Base-by-base conservation (phyloP, 2,113 vertebrate genomes). In the Bucco capensis region DNA sequence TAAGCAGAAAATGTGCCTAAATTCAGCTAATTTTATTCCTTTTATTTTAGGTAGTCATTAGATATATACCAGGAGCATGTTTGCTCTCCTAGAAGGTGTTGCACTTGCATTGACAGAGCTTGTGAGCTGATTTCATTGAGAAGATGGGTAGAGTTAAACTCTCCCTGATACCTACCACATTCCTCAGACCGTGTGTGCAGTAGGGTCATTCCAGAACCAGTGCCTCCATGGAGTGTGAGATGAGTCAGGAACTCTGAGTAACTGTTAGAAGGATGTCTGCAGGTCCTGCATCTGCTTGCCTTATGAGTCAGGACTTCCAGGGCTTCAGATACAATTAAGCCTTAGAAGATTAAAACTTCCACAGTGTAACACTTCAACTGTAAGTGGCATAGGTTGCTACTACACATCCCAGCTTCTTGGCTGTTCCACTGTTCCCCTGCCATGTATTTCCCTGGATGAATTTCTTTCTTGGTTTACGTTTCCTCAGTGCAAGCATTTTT, bases 101-200 rank as follows among this genome's bases (percentile, higher is more conserved):
- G 64, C 38, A 42, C 14, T 61, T 85, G 31, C 0, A 0, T 40
- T 91, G 76, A 30, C 70, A 69, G 60, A 78, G 33, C 65, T 37
- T 13, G 2, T 72, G 70, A 86, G 76, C 57, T 23, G 51, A 71
- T 75, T 84, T 78, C 18, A 30, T 53, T 30, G 66, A 66, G 76
- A 81, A 90, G 61, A 93, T 86, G 83, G 80, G 86, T 65, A 83
- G 80, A 93, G 57, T 95, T 95, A 90, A 95, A 82, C 57, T 86
- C 67, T 92, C 79, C 53, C 80, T 66, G 86, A 75, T 92, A 86
- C 70, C 88, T 77, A 84, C 83, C 61, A 75, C 92, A 95, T 92
- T 95, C 92, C 94, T 69, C 28, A 69, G 92, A 31, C 80, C 83
- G 54, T 71, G 69, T 50, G 69, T 92, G 88, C 54, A 67, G 69